Evolutionary conservation across 2,888 invertebrate genomes (phyloP), one percentile per base, ranked within the genome.

Genomic region (Latrodectus hesperus): DNA sequence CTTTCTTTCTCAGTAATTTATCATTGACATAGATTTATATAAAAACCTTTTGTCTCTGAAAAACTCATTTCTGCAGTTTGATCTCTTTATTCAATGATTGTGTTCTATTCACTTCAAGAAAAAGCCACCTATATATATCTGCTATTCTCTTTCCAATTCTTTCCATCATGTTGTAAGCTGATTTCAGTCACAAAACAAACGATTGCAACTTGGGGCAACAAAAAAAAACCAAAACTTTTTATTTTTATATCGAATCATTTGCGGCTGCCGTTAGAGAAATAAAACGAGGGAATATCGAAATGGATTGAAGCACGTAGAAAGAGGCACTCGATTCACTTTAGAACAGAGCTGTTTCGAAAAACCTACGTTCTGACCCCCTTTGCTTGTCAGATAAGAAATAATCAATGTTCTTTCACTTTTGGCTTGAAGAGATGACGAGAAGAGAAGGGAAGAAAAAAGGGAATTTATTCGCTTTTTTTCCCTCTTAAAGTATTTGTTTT

Each of bases 401-500:
- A 75, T 22, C 68, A 75, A 74, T 82, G 82, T 70, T 60, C 68
- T 75, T 26, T 74, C 68, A 26, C 82, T 26, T 64, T 73, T 68
- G 17, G 22, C 22, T 26, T 68, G 67, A 22, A 22, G 17, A 11
- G 67, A 68, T 17, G 67, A 22, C 67, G 12, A 68, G 67, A 22
- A 68, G 38, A 11, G 67, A 4, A 74, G 49, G 49, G 67, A 67
- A 74, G 10, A 67, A 4, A 49, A 51, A 49, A 22, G 16, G 72
- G 11, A 22, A 38, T 38, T 38, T 38, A 60, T 60, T 60, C n/a
- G 12, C 10, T 60, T 60, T 60, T 16, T 60, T 16, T 5, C 60
- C 60, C 8, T 60, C n/a, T 60, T 60, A n/a, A n/a, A n/a, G 60
- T 51, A 84, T 84, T 84, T 84, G 78, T 84, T 84, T 84, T 84